Evolutionary conservation across 2,113 vertebrate species (phyloP).

Genomic region (Seriola quinqueradiata): DNA sequence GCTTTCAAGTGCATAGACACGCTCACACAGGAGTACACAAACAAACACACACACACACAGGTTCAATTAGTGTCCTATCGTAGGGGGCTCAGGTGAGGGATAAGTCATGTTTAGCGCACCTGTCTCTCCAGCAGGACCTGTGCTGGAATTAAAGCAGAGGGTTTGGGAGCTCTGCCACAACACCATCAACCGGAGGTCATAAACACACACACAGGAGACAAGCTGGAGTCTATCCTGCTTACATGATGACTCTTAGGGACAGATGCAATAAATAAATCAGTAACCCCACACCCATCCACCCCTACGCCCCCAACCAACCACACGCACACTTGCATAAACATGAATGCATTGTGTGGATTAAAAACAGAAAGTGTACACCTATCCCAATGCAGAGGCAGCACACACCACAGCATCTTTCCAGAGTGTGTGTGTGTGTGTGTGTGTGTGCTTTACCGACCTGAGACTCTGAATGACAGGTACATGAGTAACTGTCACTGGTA

Average conservation of each 20-base stretch:
- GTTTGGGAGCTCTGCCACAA: conserved; percentile 53
- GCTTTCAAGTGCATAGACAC: conserved; percentile 10
- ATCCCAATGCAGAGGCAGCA: conserved; percentile 18
- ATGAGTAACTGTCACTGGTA: conserved; percentile 67
- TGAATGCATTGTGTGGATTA: conserved; percentile 14
- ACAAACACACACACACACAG: conserved; percentile 34
- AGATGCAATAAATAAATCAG: conserved; percentile 71
- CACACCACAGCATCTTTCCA: conserved; percentile 2
- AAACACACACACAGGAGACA: conserved; percentile 66
- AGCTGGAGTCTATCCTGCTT: conserved; percentile 52
- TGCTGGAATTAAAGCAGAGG: conserved; percentile 62
- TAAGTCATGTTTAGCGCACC: conserved; percentile 73
- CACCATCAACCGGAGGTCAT: conserved; percentile 63
- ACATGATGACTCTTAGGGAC: conserved; percentile 50
- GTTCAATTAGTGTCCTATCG: conserved; percentile 68
- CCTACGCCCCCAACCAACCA: neutral
- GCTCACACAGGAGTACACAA: conserved; percentile 2
- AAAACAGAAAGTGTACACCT: conserved; percentile 35
- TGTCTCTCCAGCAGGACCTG: conserved; percentile 54
- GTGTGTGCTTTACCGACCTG: conserved; percentile 46
- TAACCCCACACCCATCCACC: neutral
- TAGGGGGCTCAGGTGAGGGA: conserved; percentile 46
- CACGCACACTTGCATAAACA: neutral
- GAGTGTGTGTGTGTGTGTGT: conserved; percentile 11
- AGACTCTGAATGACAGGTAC: conserved; percentile 76